Conservation (phyloP, 1,140 invertebrate species). For the Eueides isabella region DNA sequence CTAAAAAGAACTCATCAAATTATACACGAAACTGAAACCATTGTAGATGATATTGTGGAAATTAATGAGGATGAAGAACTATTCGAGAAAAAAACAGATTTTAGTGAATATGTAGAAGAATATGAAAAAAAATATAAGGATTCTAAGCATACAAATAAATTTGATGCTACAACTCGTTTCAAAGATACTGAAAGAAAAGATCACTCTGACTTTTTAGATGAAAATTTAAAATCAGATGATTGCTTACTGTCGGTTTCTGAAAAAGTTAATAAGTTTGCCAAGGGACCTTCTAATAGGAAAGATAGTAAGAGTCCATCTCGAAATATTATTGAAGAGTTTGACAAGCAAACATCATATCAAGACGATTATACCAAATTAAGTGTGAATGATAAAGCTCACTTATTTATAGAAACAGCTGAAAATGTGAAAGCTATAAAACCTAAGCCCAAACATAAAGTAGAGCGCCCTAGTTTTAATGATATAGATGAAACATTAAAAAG, state of each 20-base stretch:
- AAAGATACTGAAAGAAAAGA: constrained; percentile 63
- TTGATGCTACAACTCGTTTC: constrained; percentile 51
- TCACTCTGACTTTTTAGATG: constrained; percentile 63
- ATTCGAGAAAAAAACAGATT: constrained; percentile 58
- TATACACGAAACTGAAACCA: constrained; percentile 77
- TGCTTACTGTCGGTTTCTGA: constrained; percentile 84
- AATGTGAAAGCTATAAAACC: constrained; percentile 77
- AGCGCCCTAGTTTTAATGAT: constrained; percentile 78
- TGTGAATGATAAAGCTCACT: constrained; percentile 86
- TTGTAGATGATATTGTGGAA: constrained; percentile 82
- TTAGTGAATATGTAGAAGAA: constrained; percentile 55
- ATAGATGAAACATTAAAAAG: constrained; percentile 82
- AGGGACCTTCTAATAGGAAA: constrained; percentile 57
- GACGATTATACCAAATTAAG: constrained; percentile 85
- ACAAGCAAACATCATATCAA: constrained; percentile 78
- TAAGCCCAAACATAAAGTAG: constrained; percentile 71
- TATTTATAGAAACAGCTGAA: constrained; percentile 85
- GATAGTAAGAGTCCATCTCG: constrained; percentile 63
- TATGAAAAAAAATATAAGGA: constrained; percentile 81
- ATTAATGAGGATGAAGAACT: constrained; percentile 80
- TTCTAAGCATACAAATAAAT: constrained; percentile 65
- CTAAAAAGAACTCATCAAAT: constrained; percentile 65
- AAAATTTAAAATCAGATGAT: constrained; percentile 76
- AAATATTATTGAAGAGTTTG: constrained; percentile 73
- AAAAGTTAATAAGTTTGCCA: constrained; percentile 84